Conservation (phyloP, 1,140 invertebrate species). For the Eubasilissa regina region DNA sequence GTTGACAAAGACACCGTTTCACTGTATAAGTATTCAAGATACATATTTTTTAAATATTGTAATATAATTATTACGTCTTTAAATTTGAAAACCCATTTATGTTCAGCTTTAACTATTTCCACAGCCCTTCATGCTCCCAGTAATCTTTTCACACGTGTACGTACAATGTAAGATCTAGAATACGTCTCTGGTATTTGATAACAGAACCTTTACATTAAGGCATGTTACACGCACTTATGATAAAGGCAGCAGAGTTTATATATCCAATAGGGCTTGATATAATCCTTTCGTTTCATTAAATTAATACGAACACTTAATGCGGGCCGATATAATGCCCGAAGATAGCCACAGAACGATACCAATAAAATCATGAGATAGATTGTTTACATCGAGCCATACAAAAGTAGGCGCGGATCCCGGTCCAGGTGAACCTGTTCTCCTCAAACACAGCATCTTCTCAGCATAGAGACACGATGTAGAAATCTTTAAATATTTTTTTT, state of each 20-base stretch:
- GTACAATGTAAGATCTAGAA: slow-evolving; percentile 9
- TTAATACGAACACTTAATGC: slow-evolving; percentile 38
- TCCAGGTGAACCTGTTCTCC: too few species aligned
- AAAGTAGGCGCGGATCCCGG: not conserved
- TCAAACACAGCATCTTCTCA: too few species aligned
- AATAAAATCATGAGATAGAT: slow-evolving; percentile 40
- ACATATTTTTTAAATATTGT: too few species aligned
- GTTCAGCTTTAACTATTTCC: not conserved
- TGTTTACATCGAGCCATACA: slow-evolving; percentile 21
- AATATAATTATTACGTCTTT: too few species aligned
- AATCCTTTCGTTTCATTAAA: slow-evolving; percentile 37
- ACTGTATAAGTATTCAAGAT: too few species aligned
- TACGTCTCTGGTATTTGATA: slow-evolving; percentile 16
- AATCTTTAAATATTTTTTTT: too few species aligned
- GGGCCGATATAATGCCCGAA: slow-evolving; percentile 4
- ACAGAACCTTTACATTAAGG: slow-evolving; percentile 31
- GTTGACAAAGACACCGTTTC: too few species aligned
- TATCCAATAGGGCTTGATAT: slow-evolving; percentile 14
- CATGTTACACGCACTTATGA: slow-evolving; percentile 38
- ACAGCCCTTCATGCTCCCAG: not conserved
- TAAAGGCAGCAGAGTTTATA: not conserved
- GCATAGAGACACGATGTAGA: too few species aligned
- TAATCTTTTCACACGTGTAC: slow-evolving; percentile 1
- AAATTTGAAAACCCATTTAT: too few species aligned
- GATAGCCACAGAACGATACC: slow-evolving; percentile 21